Evolutionary conservation across 1,140 invertebrate species (phyloP).

Genomic region (Rhizoglyphus robini): DNA sequence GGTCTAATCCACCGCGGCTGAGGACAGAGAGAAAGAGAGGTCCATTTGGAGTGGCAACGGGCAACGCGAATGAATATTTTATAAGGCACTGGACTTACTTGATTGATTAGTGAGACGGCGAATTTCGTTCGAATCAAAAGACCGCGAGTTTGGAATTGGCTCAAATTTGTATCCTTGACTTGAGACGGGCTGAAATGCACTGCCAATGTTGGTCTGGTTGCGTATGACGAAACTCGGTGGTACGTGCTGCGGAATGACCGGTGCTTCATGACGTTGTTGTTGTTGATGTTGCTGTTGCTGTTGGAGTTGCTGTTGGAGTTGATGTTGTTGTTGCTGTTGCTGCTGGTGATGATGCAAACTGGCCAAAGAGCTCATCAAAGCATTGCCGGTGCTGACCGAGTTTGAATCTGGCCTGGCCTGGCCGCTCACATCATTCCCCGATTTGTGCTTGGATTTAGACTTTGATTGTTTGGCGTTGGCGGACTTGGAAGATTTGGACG

Average conservation of each 20-base stretch:
- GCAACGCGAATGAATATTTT: not conserved
- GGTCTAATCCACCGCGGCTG: too few relatives aligned
- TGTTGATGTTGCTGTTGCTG: not conserved
- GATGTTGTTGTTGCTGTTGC: not conserved
- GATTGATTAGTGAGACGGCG: constrained; percentile 10
- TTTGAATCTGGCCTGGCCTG: not conserved
- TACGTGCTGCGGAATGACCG: not conserved
- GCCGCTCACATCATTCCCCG: not conserved
- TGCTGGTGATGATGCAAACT: not conserved
- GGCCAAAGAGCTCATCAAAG: too few relatives aligned
- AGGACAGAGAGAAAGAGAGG: too few relatives aligned
- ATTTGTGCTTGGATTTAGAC: not conserved
- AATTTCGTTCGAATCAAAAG: constrained; percentile 10
- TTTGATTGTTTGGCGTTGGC: not conserved
- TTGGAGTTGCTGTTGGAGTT: not conserved
- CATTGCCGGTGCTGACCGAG: not conserved
- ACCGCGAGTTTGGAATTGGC: not conserved
- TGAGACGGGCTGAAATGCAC: not conserved
- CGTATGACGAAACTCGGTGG: constrained; percentile 10
- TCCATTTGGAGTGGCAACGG: too few relatives aligned
- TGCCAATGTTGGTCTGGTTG: not conserved
- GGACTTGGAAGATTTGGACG: not conserved
- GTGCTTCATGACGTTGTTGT: not conserved
- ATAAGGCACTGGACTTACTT: constrained; percentile 9
- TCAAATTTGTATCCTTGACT: not conserved